A percentile compares a stretch with the other conserved stretches of the same genome.
Conservation (phyloP, 2,113 vertebrate genomes). For the Salminus brasiliensis region DNA sequence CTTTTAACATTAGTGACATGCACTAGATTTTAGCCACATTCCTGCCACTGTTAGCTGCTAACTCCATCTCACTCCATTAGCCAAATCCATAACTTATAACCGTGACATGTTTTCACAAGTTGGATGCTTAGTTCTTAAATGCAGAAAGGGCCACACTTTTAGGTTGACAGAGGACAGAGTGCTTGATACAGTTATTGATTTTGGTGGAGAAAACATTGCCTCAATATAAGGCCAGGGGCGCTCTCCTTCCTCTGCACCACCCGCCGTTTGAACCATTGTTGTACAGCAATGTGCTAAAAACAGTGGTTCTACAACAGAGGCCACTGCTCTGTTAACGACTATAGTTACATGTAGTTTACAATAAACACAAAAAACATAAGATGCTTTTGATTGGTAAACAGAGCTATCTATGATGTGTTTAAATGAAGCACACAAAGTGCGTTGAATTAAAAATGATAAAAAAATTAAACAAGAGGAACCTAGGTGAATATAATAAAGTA, state of each 20-base stretch:
- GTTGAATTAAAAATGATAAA: no score
- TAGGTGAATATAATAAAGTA: no score
- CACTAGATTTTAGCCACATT: background rate
- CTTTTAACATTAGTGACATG: background rate
- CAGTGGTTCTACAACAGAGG: background rate
- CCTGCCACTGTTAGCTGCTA: background rate
- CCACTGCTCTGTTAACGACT: no score
- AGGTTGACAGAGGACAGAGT: background rate
- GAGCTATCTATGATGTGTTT: no score
- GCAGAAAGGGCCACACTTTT: background rate
- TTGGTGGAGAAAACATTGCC: slow-evolving; percentile 1
- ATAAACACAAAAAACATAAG: no score
- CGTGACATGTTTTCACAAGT: background rate
- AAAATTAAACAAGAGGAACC: no score
- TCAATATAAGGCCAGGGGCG: background rate
- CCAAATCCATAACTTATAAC: background rate
- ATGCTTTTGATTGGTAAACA: no score
- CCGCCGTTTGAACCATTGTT: background rate
- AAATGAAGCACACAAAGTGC: no score
- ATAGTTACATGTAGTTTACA: no score
- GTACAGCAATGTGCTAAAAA: background rate
- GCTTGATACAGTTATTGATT: background rate
- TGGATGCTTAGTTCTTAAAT: background rate
- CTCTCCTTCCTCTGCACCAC: background rate
- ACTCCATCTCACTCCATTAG: background rate